A percentile compares a stretch with the other conserved stretches of the same genome.
phyloP scores from a whole-genome alignment of 2,113 vertebrate species.

The Shinisaurus crocodilurus region DNA sequence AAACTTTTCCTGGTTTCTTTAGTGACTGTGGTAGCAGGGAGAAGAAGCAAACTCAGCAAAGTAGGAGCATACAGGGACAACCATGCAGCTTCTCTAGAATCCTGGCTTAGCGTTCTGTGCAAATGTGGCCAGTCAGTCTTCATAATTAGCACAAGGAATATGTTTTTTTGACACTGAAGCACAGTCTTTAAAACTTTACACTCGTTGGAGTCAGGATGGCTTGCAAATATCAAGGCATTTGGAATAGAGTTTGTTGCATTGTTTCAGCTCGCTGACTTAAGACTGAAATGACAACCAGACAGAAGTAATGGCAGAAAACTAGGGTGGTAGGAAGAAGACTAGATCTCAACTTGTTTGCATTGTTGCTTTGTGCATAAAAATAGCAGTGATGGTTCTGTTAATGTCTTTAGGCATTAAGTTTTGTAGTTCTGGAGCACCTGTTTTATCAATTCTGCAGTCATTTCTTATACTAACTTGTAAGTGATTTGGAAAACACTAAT shows the following conservation, averaged over 20 bases:
- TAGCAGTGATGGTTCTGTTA: fast-evolving
- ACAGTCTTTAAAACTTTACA: background rate
- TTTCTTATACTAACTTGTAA: background rate
- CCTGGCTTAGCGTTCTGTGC: no score
- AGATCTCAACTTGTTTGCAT: background rate
- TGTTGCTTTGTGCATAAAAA: background rate
- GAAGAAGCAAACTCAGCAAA: no score
- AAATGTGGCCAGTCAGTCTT: background rate
- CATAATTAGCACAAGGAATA: background rate
- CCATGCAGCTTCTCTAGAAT: no score
- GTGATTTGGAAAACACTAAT: background rate
- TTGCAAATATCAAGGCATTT: background rate
- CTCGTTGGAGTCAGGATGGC: background rate
- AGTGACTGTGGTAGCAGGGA: no score
- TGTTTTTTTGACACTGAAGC: background rate
- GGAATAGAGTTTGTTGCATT: background rate
- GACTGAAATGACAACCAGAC: background rate
- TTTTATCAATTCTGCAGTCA: background rate
- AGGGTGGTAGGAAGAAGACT: background rate
- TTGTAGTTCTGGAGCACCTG: background rate
- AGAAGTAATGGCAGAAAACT: background rate
- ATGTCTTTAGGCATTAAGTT: background rate
- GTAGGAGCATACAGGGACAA: no score
- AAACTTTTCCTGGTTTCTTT: no score
- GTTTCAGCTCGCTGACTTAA: background rate